Base-by-base conservation (phyloP, 2,888 invertebrate species). In the Druceiella hillmani region DNA sequence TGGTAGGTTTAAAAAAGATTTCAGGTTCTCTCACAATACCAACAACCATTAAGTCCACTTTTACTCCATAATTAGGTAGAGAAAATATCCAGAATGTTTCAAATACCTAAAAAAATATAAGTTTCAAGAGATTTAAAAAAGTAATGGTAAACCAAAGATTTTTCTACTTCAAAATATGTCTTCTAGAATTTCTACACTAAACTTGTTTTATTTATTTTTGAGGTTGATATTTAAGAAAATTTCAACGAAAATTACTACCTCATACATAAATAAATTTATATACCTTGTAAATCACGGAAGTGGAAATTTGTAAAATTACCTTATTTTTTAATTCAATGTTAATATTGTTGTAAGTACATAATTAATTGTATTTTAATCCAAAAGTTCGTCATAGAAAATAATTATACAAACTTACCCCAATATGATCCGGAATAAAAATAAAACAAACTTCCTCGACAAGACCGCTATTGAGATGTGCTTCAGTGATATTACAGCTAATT, bases 21-120 rank as follows among this genome's bases (percentile, higher is more conserved):
- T 72, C 69, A 0, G 85, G 80, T 49, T 83, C 81, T 39, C 71
- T 62, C 1, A 81, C 78, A 29, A 68, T 56, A 7, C 81, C 83
- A 12, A 79, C 80, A 9, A 85, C 64, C 12, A 84, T 54, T 53
- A 85, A 71, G 41, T 69, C 59, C 33, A 73, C 70, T 16, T 62
- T 59, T 32, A 81, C 59, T 45, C 74, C 62, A 53, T 78, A 68
- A 35, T 68, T 61, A 2, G 76, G 74, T 48, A 84, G 78, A 11
- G 58, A 52, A 50, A 84, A 81, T 47, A 66, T 71, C 79, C 82
- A 83, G 52, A 77, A 76, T 0, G 78, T 79, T 59, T 84, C 82
- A 44, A 76, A 78, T 3, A 70, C 61, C 55, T 69, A 44, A 36
- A 47, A 48, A 12, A 7, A 46, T 35, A 9, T 7, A 41, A 2